A percentile compares a stretch with the other conserved stretches of the same genome.
These are phyloP conservation scores for Agrotis puta DNA, from an alignment of 2,888 invertebrate genomes.

Conservation along the genomic window DNA sequence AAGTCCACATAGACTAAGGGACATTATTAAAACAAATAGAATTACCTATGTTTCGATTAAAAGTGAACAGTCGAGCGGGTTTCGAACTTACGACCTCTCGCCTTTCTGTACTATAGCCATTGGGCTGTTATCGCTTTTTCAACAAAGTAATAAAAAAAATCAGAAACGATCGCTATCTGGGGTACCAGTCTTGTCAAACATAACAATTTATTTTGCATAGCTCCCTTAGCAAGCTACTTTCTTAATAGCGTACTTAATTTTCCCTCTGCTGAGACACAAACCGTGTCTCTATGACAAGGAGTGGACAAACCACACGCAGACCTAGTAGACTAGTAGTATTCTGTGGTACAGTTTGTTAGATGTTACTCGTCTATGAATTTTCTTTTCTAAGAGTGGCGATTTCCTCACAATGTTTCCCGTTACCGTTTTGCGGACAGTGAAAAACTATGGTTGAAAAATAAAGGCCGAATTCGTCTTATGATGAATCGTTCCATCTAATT, in stretches of 20 bases:
- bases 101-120: not conserved
- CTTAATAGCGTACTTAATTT: no score
- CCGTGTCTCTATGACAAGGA: no score
- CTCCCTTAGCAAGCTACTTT: conserved; percentile 6
- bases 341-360: no score
- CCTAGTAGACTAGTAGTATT: no score
- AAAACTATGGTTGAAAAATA: not conserved
- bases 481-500: not conserved
- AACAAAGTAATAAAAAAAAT: no score
- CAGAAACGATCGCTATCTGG: not conserved
- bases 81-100: conserved; percentile 19
- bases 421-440: not conserved
- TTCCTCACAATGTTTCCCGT: not conserved
- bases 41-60: not conserved
- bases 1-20: no score
- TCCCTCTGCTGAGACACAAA: no score
- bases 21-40: no score
- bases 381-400: not conserved
- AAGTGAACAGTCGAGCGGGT: conserved; percentile 9
- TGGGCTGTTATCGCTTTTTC: not conserved
- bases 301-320: not conserved
- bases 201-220: not conserved
- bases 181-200: not conserved
- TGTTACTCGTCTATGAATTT: not conserved
- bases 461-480: not conserved